Conservation (phyloP, 1,140 invertebrate genomes). For the Pogonus chalceus region DNA sequence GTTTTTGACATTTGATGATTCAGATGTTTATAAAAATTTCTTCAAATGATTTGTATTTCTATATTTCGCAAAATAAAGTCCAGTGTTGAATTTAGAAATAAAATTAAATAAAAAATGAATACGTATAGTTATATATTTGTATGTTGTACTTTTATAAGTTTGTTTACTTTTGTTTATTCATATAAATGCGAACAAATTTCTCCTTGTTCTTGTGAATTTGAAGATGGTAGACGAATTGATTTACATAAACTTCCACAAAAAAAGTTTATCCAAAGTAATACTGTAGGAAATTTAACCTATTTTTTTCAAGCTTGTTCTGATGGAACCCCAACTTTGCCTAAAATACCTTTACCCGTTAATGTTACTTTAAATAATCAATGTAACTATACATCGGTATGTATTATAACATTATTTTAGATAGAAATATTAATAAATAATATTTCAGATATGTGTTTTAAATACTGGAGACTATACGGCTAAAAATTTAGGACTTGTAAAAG, state of each 20-base stretch:
- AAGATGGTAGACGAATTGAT: conserved; percentile 17
- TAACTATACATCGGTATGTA: background rate
- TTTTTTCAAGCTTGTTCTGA: conserved; percentile 18
- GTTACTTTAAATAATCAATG: conserved; percentile 7
- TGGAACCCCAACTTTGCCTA: conserved; percentile 7
- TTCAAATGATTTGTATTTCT: no score
- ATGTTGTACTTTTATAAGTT: background rate
- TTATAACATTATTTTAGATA: background rate
- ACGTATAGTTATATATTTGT: background rate
- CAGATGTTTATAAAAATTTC: background rate
- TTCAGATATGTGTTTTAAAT: conserved; percentile 10
- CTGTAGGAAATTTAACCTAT: conserved; percentile 14
- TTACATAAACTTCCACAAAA: conserved; percentile 6
- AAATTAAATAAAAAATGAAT: background rate
- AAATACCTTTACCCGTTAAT: background rate
- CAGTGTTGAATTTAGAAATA: background rate
- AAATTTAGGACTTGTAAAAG: conserved; percentile 5
- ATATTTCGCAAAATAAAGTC: background rate
- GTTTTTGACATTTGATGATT: background rate
- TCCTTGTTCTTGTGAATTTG: conserved; percentile 14
- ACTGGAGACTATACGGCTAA: background rate
- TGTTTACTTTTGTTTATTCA: background rate
- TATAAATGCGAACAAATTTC: background rate
- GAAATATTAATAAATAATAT: background rate
- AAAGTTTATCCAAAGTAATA: conserved; percentile 8